A percentile compares a stretch with the other conserved stretches of the same genome.
Evolutionary conservation across 2,888 invertebrate genomes (phyloP).

Genomic region (Dolomedes plantarius): DNA sequence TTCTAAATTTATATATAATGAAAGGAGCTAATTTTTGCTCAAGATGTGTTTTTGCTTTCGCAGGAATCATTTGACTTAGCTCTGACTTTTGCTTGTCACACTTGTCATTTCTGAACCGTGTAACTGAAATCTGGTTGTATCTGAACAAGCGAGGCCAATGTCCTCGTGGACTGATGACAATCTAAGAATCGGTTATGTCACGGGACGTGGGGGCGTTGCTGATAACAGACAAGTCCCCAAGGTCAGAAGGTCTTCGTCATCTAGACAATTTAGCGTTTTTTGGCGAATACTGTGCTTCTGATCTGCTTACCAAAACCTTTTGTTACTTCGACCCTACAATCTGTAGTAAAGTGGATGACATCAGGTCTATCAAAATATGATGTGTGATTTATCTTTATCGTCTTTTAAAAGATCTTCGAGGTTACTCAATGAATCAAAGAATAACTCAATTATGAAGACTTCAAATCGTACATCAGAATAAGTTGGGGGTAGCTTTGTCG

Average conservation of each 20-base stretch:
- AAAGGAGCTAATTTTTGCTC: too few species aligned
- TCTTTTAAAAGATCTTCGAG: not conserved
- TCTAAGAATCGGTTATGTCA: slow-evolving; percentile 53
- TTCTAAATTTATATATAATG: too few species aligned
- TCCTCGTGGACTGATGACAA: slow-evolving; percentile 47
- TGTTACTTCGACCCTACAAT: not conserved
- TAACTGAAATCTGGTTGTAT: not conserved
- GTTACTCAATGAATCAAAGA: too few species aligned
- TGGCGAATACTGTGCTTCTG: slow-evolving; percentile 26
- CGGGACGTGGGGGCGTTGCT: slow-evolving; percentile 55
- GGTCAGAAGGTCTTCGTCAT: slow-evolving; percentile 54
- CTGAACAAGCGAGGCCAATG: slow-evolving; percentile 37
- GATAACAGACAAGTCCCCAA: slow-evolving; percentile 54
- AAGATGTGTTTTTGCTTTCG: too few species aligned
- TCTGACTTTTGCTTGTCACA: not conserved
- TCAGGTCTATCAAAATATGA: slow-evolving; percentile 2
- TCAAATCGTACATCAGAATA: too few species aligned
- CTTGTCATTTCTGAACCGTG: not conserved
- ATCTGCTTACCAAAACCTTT: not conserved
- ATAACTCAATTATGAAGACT: too few species aligned
- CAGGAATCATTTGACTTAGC: not conserved
- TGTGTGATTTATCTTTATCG: not conserved
- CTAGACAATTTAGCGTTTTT: slow-evolving; percentile 43
- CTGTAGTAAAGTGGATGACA: not conserved
- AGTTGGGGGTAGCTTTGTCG: too few species aligned